Percentiles rank a stretch among this genome's conserved stretches.
These are phyloP conservation scores for Tiphia femorata DNA, from an alignment of 2,888 invertebrate genomes.

Conservation along the genomic window DNA sequence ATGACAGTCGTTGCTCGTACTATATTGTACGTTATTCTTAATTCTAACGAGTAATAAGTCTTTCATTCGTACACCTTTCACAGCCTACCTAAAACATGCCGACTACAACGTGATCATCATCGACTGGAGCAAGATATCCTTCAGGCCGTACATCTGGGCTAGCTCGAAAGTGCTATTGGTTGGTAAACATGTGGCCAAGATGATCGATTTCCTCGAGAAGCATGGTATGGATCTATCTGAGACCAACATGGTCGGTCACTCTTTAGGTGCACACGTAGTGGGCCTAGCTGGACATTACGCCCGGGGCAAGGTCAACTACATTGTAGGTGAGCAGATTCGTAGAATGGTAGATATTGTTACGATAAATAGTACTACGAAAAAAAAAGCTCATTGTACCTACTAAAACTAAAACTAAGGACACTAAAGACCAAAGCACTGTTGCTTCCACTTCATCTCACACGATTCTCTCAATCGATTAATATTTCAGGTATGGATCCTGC, in stretches of 20 bases:
- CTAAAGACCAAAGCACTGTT: too few species aligned
- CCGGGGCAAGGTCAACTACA: slow-evolving; percentile 33
- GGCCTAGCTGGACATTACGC: slow-evolving; percentile 53
- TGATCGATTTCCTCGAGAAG: slow-evolving; percentile 53
- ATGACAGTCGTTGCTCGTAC: not conserved
- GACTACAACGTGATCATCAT: slow-evolving; percentile 58
- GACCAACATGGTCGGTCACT: slow-evolving; percentile 55
- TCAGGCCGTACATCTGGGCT: slow-evolving; percentile 40
- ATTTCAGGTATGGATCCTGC: slow-evolving; percentile 66
- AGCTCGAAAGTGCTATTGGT: slow-evolving; percentile 43
- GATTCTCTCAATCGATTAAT: not conserved
- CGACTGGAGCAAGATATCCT: slow-evolving; percentile 53
- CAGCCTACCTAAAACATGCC: slow-evolving; percentile 50
- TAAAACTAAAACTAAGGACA: too few species aligned
- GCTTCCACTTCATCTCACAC: too few species aligned
- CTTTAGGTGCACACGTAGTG: slow-evolving; percentile 59
- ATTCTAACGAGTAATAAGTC: not conserved
- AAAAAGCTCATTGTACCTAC: too few species aligned
- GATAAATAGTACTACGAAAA: too few species aligned
- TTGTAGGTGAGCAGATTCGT: slow-evolving; percentile 52
- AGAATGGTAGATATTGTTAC: too few species aligned
- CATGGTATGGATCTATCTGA: slow-evolving; percentile 42
- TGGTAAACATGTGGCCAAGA: slow-evolving; percentile 38
- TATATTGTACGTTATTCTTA: not conserved
- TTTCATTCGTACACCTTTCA: too few species aligned